Evolutionary conservation across 1,140 invertebrate species (phyloP).

Genomic region (Achroia grisella): DNA sequence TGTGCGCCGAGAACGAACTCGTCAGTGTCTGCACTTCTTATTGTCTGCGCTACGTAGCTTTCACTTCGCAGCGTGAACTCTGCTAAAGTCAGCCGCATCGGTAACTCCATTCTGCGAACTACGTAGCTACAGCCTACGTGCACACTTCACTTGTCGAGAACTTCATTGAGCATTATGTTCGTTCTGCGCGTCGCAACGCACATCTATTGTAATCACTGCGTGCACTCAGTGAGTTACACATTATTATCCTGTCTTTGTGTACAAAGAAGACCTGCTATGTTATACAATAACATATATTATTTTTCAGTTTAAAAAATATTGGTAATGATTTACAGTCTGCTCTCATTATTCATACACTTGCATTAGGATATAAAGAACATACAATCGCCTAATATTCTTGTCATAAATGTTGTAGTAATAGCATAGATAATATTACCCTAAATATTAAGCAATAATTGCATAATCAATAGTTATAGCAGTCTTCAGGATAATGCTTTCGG

Average conservation of each 20-base stretch:
- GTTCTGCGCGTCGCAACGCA: slow-evolving; percentile 53
- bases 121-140: slow-evolving; percentile 62
- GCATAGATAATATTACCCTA: too few species aligned
- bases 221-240: slow-evolving; percentile 70
- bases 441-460: too few species aligned
- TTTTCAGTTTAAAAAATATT: slow-evolving; percentile 5
- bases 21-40: slow-evolving; percentile 71
- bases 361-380: too few species aligned
- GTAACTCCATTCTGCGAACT: slow-evolving; percentile 64
- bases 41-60: slow-evolving; percentile 72
- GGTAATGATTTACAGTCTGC: too few species aligned
- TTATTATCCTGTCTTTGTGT: slow-evolving; percentile 62
- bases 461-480: too few species aligned
- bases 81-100: slow-evolving; percentile 58
- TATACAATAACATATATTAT: slow-evolving; percentile 6
- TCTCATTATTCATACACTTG: too few species aligned
- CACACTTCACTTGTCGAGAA: slow-evolving; percentile 58
- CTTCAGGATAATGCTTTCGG: too few species aligned
- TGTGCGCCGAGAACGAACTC: slow-evolving; percentile 69
- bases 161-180: slow-evolving; percentile 60
- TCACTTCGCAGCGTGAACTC: slow-evolving; percentile 65
- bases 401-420: too few species aligned
- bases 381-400: too few species aligned
- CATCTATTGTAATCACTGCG: slow-evolving; percentile 68
- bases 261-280: slow-evolving; percentile 37